phyloP scores from a whole-genome alignment of 2,113 vertebrate genomes.

The Tauraco erythrolophus region DNA sequence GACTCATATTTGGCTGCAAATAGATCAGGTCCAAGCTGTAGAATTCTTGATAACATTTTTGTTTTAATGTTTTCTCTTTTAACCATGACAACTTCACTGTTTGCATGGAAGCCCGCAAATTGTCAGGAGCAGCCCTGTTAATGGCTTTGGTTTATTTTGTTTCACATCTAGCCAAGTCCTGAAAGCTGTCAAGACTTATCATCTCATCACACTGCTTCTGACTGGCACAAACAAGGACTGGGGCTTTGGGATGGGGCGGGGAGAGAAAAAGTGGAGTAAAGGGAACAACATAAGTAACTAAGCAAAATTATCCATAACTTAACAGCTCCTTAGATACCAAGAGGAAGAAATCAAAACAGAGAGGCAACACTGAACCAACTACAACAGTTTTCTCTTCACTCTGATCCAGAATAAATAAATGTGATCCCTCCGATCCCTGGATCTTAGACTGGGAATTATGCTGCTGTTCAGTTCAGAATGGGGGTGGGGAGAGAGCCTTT shows the following conservation, averaged over 20 bases:
- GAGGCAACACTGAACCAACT: not conserved
- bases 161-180: not conserved
- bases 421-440: not conserved
- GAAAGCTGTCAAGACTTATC: not conserved
- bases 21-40: not conserved
- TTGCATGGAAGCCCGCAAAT: not conserved
- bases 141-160: constrained; percentile 11
- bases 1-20: not conserved
- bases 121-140: not conserved
- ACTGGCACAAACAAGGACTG: not conserved
- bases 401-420: not conserved
- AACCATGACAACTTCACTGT: not conserved
- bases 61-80: not conserved
- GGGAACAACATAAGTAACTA: not conserved
- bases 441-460: not conserved
- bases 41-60: not conserved
- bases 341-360: not conserved
- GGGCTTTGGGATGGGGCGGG: not conserved
- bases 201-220: not conserved
- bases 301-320: not conserved
- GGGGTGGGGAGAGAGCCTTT: fast-evolving
- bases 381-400: not conserved
- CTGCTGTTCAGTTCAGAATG: not conserved
- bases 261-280: not conserved
- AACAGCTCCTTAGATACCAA: not conserved